Evolutionary conservation across 2,113 vertebrate species (phyloP), one percentile per base, ranked within the genome.

Genomic region (Agapornis roseicollis): DNA sequence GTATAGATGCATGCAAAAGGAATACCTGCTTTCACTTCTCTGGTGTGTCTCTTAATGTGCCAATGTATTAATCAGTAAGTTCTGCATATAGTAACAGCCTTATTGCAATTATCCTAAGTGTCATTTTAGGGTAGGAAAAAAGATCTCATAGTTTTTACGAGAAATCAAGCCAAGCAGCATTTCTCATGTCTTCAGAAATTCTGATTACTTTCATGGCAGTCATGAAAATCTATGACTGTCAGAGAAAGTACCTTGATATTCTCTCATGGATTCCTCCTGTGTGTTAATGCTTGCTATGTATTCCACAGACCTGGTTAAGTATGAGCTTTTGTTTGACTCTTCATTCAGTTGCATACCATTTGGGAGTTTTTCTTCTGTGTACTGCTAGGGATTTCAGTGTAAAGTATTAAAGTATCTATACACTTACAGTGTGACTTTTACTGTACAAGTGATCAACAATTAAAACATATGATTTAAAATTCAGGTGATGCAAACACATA

Each of bases 1-100:
- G 39, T 85, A 93, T 85, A 95, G 87, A 96, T 93, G 81, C 73
- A 89, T 72, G 33, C 47, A 85, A 68, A 80, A 50, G 56, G 44
- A 66, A 74, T 60, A 46, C 27, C 55, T 79, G 42, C 76, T 84
- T 77, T 50, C 35, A 11, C 20, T 71, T 91, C 13, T 94, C 60
- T 84, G 23, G 15, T 78, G 19, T 85, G 16, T 89, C 47, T 84
- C 14, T 33, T 53, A 74, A 41, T 27, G 33, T 31, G 23, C 6
- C 35, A 58, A 10, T n/a, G 28, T 28, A 63, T 74, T 74, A 55
- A 87, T 91, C 46, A 73, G 42, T 71, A 37, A 42, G 20, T 71
- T 79, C 73, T 64, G 25, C 29, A 71, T 64, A 55, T 24, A 70
- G 8, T 23, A 79, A 76, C 13, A 27, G 23, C 18, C 20, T 81